A percentile compares a stretch with the other conserved stretches of the same genome.
Evolutionary conservation across 2,888 invertebrate genomes (phyloP).

Genomic region (Hypomecis punctinalis): DNA sequence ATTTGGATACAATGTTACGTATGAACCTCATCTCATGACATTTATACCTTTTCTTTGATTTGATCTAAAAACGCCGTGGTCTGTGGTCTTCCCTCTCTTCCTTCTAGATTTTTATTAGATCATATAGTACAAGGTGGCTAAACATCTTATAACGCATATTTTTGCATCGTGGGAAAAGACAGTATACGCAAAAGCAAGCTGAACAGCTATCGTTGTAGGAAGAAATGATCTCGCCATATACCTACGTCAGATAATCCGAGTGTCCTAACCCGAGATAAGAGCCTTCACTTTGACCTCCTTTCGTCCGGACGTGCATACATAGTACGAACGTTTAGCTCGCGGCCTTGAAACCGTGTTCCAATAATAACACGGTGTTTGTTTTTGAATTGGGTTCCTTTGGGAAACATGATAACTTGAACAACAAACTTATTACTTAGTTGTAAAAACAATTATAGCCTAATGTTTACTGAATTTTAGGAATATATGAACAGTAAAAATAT

Average conservation of each 20-base stretch:
- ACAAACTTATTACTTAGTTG: not conserved
- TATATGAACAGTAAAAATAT: not conserved
- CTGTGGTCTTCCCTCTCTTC: no score
- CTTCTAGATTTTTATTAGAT: no score
- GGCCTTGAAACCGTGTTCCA: slow-evolving; percentile 70
- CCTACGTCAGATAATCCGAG: slow-evolving; percentile 45
- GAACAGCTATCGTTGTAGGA: not conserved
- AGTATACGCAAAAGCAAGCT: not conserved
- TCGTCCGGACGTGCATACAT: slow-evolving; percentile 65
- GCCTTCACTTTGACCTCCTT: slow-evolving; percentile 73
- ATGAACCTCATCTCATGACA: no score
- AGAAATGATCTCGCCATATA: slow-evolving; percentile 14
- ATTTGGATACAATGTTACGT: no score
- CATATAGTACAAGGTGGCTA: no score
- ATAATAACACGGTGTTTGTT: slow-evolving; percentile 45
- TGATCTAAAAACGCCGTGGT: no score
- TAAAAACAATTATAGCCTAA: not conserved
- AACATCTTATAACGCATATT: no score
- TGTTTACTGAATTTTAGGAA: not conserved
- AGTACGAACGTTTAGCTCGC: slow-evolving; percentile 49
- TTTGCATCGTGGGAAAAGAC: not conserved
- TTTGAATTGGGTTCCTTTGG: slow-evolving; percentile 29
- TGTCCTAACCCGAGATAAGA: slow-evolving; percentile 59
- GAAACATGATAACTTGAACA: slow-evolving; percentile 24
- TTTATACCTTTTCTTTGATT: no score